Percentiles rank a stretch among this genome's conserved stretches.
These are phyloP conservation scores for Stegastes partitus DNA, from an alignment of 2,113 vertebrate genomes.

Conservation along the genomic window DNA sequence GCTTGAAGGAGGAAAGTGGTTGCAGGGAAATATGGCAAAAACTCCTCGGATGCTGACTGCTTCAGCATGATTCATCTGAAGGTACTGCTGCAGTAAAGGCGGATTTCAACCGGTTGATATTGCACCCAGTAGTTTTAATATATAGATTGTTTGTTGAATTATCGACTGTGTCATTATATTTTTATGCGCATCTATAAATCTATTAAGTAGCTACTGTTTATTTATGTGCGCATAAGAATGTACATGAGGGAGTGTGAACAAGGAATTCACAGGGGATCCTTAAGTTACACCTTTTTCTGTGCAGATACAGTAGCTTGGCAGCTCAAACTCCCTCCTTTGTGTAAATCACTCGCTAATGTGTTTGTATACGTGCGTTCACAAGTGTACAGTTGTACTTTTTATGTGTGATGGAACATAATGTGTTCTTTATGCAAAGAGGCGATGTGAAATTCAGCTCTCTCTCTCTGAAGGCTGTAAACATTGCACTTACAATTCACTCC, in stretches of 20 bases:
- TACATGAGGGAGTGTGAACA: background rate
- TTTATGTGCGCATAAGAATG: background rate
- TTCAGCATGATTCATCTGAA: constrained; percentile 11
- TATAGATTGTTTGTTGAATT: background rate
- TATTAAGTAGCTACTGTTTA: background rate
- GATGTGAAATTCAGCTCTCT: constrained; percentile 5
- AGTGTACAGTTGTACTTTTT: background rate
- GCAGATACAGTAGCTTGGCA: background rate
- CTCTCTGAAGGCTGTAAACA: constrained; percentile 10
- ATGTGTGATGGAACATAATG: background rate
- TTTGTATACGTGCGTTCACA: constrained; percentile 4
- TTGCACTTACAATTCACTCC: background rate
- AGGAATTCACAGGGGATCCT: background rate
- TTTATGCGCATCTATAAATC: background rate
- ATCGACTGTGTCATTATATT: background rate
- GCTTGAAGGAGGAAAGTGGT: constrained; percentile 12
- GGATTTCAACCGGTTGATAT: background rate
- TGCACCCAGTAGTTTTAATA: background rate
- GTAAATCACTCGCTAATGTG: constrained; percentile 2
- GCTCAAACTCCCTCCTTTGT: background rate
- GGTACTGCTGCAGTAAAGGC: constrained; percentile 28
- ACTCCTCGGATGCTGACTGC: constrained; percentile 24
- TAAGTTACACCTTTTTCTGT: background rate
- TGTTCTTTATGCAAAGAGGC: constrained; percentile 10
- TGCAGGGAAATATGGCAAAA: constrained; percentile 24